Percentiles rank a stretch among this genome's conserved stretches.
phyloP scores from a whole-genome alignment of 2,888 invertebrate genomes.

The Mechanitis mazaeus region DNA sequence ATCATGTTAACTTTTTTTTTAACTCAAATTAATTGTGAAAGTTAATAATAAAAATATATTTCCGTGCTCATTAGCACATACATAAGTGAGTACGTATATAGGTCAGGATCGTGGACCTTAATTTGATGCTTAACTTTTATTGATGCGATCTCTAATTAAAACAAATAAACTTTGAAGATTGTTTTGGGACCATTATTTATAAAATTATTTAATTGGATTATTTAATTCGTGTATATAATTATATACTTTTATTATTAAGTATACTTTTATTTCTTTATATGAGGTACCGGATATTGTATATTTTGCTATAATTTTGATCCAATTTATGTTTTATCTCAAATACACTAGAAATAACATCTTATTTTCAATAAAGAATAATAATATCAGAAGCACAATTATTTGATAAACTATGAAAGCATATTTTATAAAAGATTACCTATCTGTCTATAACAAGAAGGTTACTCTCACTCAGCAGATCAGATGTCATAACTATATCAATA shows the following conservation, averaged over 20 bases:
- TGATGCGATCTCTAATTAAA: not conserved
- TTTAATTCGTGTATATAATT: too few species aligned
- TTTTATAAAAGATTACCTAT: not conserved
- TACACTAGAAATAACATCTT: too few species aligned
- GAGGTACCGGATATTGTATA: too few species aligned
- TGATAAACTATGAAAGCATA: too few species aligned
- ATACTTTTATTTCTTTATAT: too few species aligned
- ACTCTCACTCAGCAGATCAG: constrained; percentile 12
- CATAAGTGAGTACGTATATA: not conserved
- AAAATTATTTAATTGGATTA: too few species aligned
- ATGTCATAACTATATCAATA: constrained; percentile 14
- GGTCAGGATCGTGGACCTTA: constrained; percentile 1
- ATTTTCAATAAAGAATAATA: too few species aligned
- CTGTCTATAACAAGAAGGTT: not conserved
- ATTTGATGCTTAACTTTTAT: constrained; percentile 2
- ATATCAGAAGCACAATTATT: too few species aligned
- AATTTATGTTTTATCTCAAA: too few species aligned
- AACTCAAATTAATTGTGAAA: constrained; percentile 3
- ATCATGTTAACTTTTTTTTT: not conserved
- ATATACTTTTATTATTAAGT: too few species aligned
- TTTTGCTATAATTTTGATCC: too few species aligned
- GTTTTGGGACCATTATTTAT: too few species aligned
- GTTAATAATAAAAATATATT: not conserved
- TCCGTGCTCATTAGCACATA: not conserved
- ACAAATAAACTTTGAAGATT: not conserved